phyloP scores from a whole-genome alignment of 2,888 invertebrate genomes.

The Pilophorus perplexus region DNA sequence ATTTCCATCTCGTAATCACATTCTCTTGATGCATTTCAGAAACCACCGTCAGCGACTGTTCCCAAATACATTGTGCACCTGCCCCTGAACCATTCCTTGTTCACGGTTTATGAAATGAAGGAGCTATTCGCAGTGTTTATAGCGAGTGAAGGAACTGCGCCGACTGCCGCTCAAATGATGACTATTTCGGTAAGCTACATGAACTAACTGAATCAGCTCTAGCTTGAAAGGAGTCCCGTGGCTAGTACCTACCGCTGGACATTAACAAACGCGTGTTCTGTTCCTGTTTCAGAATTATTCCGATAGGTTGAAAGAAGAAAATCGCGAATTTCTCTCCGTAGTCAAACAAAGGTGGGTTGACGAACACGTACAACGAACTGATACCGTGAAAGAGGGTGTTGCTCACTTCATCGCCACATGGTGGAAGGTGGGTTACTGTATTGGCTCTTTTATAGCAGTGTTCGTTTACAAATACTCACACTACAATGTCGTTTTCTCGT shows the following conservation, averaged over 20 bases:
- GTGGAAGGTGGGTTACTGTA: constrained; percentile 21
- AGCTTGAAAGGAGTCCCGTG: background rate
- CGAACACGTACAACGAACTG: constrained; percentile 2
- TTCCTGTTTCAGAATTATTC: too few relatives aligned
- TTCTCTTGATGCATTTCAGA: too few relatives aligned
- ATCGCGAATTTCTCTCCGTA: background rate
- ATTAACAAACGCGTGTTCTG: too few relatives aligned
- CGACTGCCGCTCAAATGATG: background rate
- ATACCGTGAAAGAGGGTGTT: background rate
- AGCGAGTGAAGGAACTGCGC: background rate
- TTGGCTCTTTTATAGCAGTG: too few relatives aligned
- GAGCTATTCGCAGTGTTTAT: background rate
- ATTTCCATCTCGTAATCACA: too few relatives aligned
- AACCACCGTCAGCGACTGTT: background rate
- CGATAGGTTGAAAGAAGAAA: constrained; percentile 9
- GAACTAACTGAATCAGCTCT: background rate
- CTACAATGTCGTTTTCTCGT: too few relatives aligned
- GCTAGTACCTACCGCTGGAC: too few relatives aligned
- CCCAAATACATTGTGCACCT: background rate
- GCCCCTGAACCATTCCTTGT: background rate
- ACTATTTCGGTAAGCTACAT: background rate
- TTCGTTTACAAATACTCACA: background rate
- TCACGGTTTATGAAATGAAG: background rate
- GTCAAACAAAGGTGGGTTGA: constrained; percentile 17
- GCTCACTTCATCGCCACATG: background rate